These are phyloP conservation scores for Ypsolopha sequella DNA, from an alignment of 2,888 invertebrate species.

Conservation along the genomic window DNA sequence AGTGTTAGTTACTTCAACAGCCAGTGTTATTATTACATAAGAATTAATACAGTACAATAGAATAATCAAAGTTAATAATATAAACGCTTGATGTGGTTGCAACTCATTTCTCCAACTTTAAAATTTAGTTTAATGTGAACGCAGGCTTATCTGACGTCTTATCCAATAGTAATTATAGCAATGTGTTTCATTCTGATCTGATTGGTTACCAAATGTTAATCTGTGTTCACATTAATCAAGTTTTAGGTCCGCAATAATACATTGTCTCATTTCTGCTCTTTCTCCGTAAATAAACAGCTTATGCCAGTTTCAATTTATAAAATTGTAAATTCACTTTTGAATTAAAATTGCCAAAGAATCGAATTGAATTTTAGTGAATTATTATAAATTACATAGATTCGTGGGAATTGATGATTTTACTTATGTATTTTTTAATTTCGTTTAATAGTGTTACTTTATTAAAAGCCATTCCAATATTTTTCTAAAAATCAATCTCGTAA, in stretches of 20 bases:
- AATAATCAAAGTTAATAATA: conserved; percentile 51
- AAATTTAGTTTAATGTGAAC: neutral
- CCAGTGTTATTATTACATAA: conserved; percentile 23
- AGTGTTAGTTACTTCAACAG: conserved; percentile 41
- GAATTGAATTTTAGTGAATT: conserved; percentile 43
- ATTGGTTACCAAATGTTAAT: neutral
- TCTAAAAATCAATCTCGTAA: conserved; percentile 40
- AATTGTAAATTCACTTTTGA: conserved; percentile 70
- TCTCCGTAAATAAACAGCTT: conserved; percentile 6
- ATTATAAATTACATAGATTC: conserved; percentile 15
- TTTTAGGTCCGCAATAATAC: neutral
- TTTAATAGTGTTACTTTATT: conserved; percentile 13
- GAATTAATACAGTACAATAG: conserved; percentile 33
- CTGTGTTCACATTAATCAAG: conserved; percentile 1
- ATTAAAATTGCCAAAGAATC: conserved; percentile 67
- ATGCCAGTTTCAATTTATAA: conserved; percentile 42
- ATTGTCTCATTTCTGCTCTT: neutral
- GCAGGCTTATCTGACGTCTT: conserved; percentile 17
- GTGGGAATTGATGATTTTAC: conserved; percentile 30
- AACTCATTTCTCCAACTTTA: neutral
- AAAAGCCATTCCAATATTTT: conserved; percentile 62
- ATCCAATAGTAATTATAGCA: neutral
- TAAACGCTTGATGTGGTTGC: conserved; percentile 30
- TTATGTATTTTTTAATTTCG: conserved; percentile 16
- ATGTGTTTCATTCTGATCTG: neutral